phyloP scores from a whole-genome alignment of 2,113 vertebrate genomes.

The Pleuronectes platessa region DNA sequence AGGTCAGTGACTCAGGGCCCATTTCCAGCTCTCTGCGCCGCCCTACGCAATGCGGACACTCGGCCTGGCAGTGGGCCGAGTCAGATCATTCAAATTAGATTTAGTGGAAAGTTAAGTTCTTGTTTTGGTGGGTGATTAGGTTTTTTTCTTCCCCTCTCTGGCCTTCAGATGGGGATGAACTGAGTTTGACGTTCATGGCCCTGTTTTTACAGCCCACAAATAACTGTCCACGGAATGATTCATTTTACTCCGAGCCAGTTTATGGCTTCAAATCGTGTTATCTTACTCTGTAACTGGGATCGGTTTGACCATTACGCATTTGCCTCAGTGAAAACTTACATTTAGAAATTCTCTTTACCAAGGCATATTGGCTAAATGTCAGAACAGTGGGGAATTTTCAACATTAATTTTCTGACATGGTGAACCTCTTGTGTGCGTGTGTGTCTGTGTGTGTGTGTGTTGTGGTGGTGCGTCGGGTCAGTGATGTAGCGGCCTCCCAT shows the following conservation, averaged over 20 bases:
- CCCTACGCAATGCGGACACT: slow-evolving; percentile 75
- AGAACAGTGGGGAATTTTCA: slow-evolving; percentile 33
- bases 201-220: slow-evolving; percentile 47
- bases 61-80: slow-evolving; percentile 55
- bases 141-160: slow-evolving; percentile 39
- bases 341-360: slow-evolving; percentile 21
- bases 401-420: slow-evolving; percentile 24
- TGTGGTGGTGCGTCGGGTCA: slow-evolving; percentile 3
- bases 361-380: slow-evolving; percentile 37
- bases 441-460: background rate
- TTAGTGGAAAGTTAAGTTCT: slow-evolving; percentile 52
- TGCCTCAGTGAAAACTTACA: slow-evolving; percentile 40
- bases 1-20: slow-evolving; percentile 63
- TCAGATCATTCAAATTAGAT: slow-evolving; percentile 63
- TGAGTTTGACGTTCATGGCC: slow-evolving; percentile 40
- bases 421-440: background rate
- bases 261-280: slow-evolving; percentile 53
- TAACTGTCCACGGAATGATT: slow-evolving; percentile 48
- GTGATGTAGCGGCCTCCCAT: slow-evolving; percentile 53
- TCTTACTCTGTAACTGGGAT: slow-evolving; percentile 49
- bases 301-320: slow-evolving; percentile 44
- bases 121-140: slow-evolving; percentile 42
- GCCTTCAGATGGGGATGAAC: slow-evolving; percentile 51
- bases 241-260: slow-evolving; percentile 51
- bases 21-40: slow-evolving; percentile 54